Conservation (phyloP, 2,797 vertebrate genomes). For the Phalloptychus januarius region DNA sequence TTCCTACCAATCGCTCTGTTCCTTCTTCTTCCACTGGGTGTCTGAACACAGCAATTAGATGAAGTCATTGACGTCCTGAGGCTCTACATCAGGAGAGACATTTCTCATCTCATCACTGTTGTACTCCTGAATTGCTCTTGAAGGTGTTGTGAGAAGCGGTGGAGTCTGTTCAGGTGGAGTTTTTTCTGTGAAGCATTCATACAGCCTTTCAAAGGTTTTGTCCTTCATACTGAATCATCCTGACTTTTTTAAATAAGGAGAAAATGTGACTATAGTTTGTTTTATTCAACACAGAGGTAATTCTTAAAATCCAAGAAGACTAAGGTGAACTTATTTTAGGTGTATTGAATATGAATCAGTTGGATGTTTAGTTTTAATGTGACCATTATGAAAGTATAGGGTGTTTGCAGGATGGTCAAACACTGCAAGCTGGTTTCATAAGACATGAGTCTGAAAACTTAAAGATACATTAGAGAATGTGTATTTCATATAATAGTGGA, state of each 20-base stretch:
- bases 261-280: constrained; percentile 11
- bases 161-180: constrained; percentile 23
- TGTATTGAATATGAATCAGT: constrained; percentile 11
- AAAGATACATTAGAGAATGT: not conserved
- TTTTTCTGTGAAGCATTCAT: constrained; percentile 20
- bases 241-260: not conserved
- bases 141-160: constrained; percentile 37
- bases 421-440: not conserved
- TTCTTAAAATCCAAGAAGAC: constrained; percentile 26
- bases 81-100: constrained; percentile 61
- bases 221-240: not conserved
- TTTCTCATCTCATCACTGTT: constrained; percentile 72
- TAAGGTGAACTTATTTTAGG: constrained; percentile 15
- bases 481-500: not conserved
- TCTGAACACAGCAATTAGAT: constrained; percentile 78
- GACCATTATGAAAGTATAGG: not conserved
- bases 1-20: constrained; percentile 42
- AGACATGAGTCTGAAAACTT: not conserved
- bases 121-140: constrained; percentile 66
- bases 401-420: not conserved
- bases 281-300: constrained; percentile 10
- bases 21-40: constrained; percentile 54
- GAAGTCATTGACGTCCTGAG: constrained; percentile 70
- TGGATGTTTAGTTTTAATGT: constrained; percentile 50
- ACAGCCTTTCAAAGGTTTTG: constrained; percentile 25